Evolutionary conservation across 2,888 invertebrate genomes (phyloP).

Genomic region (Dynastes grantii): DNA sequence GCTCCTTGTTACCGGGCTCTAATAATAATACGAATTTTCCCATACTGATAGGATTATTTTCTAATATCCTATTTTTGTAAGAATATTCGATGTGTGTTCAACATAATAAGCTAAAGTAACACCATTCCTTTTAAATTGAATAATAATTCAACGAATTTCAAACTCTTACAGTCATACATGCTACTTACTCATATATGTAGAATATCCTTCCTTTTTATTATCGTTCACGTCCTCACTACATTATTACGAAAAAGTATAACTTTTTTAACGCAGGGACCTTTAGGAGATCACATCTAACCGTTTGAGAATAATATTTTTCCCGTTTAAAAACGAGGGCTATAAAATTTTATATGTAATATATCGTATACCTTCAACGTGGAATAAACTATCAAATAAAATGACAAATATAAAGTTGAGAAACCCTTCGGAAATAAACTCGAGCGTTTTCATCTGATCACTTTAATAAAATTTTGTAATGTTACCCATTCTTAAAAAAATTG

Average conservation of each 20-base stretch:
- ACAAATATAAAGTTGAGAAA: constrained; percentile 1
- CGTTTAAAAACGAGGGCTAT: constrained; percentile 1
- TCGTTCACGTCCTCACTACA: neutral
- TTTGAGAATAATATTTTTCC: neutral
- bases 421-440: constrained; percentile 1
- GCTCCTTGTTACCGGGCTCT: too few species aligned
- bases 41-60: too few species aligned
- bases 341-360: constrained; percentile 15
- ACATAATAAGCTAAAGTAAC: neutral
- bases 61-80: too few species aligned
- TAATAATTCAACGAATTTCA: too few species aligned
- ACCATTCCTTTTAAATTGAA: too few species aligned
- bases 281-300: neutral
- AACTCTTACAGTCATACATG: too few species aligned
- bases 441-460: neutral
- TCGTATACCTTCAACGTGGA: neutral
- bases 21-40: too few species aligned
- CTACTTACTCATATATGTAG: too few species aligned
- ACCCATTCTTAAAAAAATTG: too few species aligned
- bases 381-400: constrained; percentile 5
- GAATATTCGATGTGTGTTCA: too few species aligned
- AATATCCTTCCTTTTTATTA: too few species aligned
- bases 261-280: neutral
- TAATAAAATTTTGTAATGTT: constrained; percentile 9
- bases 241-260: neutral